Base-by-base conservation (phyloP, 2,888 invertebrate species). In the Nowickia ferox region DNA sequence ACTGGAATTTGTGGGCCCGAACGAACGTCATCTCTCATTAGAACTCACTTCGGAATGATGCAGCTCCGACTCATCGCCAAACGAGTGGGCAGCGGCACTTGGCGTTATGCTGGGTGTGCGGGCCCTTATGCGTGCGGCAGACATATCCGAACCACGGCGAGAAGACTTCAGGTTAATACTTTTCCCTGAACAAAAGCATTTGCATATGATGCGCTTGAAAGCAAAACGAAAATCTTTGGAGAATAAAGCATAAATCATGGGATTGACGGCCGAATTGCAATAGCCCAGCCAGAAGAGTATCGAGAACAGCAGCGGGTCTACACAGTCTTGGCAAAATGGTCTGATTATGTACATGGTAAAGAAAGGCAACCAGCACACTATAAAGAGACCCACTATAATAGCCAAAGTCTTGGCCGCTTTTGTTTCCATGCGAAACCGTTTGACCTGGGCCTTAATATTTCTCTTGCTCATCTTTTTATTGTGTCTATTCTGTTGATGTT, bases 201-300 rank as follows among this genome's bases (percentile, higher is more conserved):
- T 95, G 93, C 97, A 97, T 88, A 98, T 96, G 88, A 98, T 97
- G 88, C 96, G 95, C 93, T 97, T 97, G 93, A 98, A 98, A 38
- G 98, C 98, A 91, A 97, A 97, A 84, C 98, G 95, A 93, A 98
- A 98, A 93, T 98, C 98, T 93, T 97, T 97, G 69, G 98, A 98
- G 93, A 98, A 98, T 83, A 98, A 94, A 8, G 98, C 98, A 93
- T 98, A 98, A 87, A 98, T 98, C 91, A 97, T 95, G 0, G 98
- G 98, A 92, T 98, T 99, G 88, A 98, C 96, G 6, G 98, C 98
- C 1, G 98, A 98, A 93, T 99, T 99, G 93, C 98, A 98, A 93
- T 99, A 99, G 1, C 99, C 99, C 87, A 99, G 94, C 98, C 99
- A 99, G 93, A 99, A 98, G 22, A 98, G 95, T 42, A 98, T 95